Evolutionary conservation across 92 coral and sea anemone species (phyloP), one percentile per base, ranked within the genome.

Genomic region (Actinernus sp.): DNA sequence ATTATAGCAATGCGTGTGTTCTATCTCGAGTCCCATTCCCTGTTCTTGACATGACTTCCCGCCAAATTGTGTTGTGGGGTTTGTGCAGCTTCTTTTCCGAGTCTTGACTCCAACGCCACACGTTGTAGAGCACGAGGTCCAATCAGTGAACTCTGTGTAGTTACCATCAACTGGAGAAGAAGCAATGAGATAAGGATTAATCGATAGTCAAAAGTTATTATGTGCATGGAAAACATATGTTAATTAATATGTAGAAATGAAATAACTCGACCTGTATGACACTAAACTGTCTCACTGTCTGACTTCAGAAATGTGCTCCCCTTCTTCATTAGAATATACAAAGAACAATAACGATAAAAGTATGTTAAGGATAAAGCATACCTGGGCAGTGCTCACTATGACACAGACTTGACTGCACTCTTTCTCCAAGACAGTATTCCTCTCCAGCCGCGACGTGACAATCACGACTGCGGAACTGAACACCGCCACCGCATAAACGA

Each of bases 41-140:
- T 87, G 94, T 29, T 76, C 93, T 44, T 88, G 81, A 68, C 98
- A 94, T 22, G 96, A 86, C 50, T 83, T 79, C n/a, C 98, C 98
- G 49, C 83, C 81, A 39, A 88, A 92, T 69, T 83, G 86, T 0
- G 93, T 92, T 23, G 53, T 79, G 4, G 98, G 98, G 31, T 48
- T 87, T 58, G 90, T 55, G 55, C 98, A 94, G 29, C 92, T 69
- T 68, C 98, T 85, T 51, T 94, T 87, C 20, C 98, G 86, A 13
- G 88, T 83, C 69, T 74, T 83, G 53, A 80, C 71, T 7, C 98
- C 98, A 46, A 92, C 88, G 24, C 97, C 98, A 57, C 98, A 94
- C 7, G 97, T 86, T 49, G 93, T 91, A 2, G 98, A 91, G 52
- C 98, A 94, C 34, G 90, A 69, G 23, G 98, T 94, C 92, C 96